Evolutionary conservation across 2,113 vertebrate species (phyloP).

Genomic region (Edolisoma coerulescens): DNA sequence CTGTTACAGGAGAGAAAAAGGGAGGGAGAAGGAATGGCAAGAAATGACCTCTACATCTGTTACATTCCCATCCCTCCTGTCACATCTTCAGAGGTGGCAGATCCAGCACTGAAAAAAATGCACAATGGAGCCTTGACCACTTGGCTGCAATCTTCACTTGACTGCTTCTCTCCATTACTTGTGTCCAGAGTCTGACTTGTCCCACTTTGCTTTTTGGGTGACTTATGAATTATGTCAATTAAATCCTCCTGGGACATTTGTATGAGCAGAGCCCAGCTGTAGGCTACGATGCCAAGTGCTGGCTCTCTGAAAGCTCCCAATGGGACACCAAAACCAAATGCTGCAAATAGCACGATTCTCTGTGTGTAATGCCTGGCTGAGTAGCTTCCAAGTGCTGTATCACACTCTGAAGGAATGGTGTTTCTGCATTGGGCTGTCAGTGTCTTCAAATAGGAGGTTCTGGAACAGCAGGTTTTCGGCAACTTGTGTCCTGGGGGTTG

Average conservation of each 20-base stretch:
- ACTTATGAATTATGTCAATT: not conserved
- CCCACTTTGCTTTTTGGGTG: rapidly evolving
- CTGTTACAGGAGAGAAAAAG: not conserved
- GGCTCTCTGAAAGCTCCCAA: not conserved
- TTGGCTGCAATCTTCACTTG: not conserved
- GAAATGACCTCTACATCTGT: not conserved
- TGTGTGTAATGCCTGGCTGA: not conserved
- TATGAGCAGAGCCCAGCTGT: not conserved
- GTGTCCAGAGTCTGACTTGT: not conserved
- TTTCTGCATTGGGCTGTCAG: not conserved
- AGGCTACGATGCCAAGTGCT: not conserved
- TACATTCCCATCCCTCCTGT: not conserved
- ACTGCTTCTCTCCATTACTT: not conserved
- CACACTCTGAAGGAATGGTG: not conserved
- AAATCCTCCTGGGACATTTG: not conserved
- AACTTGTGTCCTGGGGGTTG: rapidly evolving
- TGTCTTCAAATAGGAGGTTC: not conserved
- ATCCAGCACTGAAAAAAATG: not conserved
- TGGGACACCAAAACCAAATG: not conserved
- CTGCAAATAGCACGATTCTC: not conserved
- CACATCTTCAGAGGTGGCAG: not conserved
- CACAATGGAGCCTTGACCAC: not conserved
- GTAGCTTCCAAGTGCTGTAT: not conserved
- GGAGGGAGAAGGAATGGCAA: not conserved
- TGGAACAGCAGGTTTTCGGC: not conserved